Percentiles rank a stretch among this genome's conserved stretches.
Evolutionary conservation across 2,888 invertebrate species (phyloP).

Genomic region (Drosophila mulleri): DNA sequence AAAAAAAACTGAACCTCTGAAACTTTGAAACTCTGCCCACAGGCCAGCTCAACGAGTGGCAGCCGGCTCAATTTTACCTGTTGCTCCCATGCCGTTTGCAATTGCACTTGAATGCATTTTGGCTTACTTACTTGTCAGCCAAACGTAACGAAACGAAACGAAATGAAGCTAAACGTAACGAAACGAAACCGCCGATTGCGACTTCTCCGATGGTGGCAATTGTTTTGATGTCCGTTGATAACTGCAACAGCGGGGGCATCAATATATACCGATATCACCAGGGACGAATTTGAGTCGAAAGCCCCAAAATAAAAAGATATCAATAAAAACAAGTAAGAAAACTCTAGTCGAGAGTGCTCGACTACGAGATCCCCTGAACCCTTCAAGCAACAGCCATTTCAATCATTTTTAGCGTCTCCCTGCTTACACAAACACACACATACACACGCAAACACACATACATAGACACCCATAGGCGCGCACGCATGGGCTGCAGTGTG

Average conservation of each 20-base stretch:
- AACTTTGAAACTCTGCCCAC: constrained; percentile 36
- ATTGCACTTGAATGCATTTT: constrained; percentile 70
- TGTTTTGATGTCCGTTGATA: constrained; percentile 77
- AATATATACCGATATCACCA: constrained; percentile 42
- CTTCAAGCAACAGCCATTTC: too few relatives aligned
- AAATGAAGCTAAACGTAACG: constrained; percentile 36
- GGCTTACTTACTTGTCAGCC: constrained; percentile 70
- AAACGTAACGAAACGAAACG: constrained; percentile 32
- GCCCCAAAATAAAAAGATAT: constrained; percentile 35
- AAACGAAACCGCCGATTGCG: constrained; percentile 54
- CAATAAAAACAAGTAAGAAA: constrained; percentile 32
- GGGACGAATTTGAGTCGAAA: constrained; percentile 38
- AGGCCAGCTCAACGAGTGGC: constrained; percentile 16
- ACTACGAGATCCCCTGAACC: too few relatives aligned
- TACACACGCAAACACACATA: too few relatives aligned
- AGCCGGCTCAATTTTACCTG: constrained; percentile 57
- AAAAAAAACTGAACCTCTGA: constrained; percentile 31
- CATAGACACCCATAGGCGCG: too few relatives aligned
- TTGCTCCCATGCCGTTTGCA: constrained; percentile 42
- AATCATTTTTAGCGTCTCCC: too few relatives aligned
- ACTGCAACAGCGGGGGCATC: constrained; percentile 57
- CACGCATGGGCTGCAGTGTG: too few relatives aligned
- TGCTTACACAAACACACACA: too few relatives aligned
- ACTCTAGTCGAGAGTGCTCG: too few relatives aligned
- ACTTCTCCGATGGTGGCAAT: constrained; percentile 67